Percentiles rank a stretch among this genome's conserved stretches.
Conservation (phyloP, 2,113 vertebrate genomes). For the Nothoprocta perdicaria region DNA sequence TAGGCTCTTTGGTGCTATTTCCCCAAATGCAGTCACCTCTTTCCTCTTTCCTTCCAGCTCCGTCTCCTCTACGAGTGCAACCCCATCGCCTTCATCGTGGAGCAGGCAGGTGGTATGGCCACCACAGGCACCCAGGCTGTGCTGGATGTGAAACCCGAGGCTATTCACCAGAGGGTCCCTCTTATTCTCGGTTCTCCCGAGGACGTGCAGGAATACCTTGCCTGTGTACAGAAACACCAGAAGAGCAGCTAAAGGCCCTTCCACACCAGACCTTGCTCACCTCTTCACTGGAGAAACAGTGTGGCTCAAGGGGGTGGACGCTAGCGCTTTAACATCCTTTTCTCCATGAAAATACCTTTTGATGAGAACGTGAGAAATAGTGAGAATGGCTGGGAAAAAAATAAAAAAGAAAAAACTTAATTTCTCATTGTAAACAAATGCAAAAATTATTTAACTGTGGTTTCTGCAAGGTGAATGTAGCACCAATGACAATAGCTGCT, state of each 20-base stretch:
- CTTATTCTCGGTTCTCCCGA: slow-evolving; percentile 91
- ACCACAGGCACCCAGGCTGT: slow-evolving; percentile 89
- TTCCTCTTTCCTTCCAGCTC: slow-evolving; percentile 78
- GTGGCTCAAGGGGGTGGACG: not conserved
- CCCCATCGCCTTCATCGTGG: slow-evolving; percentile 95
- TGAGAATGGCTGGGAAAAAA: not conserved
- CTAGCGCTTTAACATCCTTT: not conserved
- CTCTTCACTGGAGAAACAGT: not conserved
- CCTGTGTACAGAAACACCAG: slow-evolving; percentile 87
- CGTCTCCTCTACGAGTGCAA: slow-evolving; percentile 96
- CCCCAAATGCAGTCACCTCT: not conserved
- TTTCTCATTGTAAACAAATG: not conserved
- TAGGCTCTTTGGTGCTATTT: not conserved
- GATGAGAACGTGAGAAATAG: not conserved
- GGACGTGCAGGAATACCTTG: slow-evolving; percentile 91
- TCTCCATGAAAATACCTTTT: not conserved
- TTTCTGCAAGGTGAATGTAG: not conserved
- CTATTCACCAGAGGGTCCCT: slow-evolving; percentile 91
- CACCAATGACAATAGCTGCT: not conserved
- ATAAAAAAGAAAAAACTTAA: not conserved
- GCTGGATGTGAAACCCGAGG: slow-evolving; percentile 89
- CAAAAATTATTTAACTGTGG: not conserved
- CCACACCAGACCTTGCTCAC: not conserved
- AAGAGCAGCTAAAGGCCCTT: slow-evolving; percentile 49
- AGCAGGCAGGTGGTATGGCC: slow-evolving; percentile 93